phyloP scores from a whole-genome alignment of 2,113 vertebrate genomes.

The Pollimyrus isidori region DNA sequence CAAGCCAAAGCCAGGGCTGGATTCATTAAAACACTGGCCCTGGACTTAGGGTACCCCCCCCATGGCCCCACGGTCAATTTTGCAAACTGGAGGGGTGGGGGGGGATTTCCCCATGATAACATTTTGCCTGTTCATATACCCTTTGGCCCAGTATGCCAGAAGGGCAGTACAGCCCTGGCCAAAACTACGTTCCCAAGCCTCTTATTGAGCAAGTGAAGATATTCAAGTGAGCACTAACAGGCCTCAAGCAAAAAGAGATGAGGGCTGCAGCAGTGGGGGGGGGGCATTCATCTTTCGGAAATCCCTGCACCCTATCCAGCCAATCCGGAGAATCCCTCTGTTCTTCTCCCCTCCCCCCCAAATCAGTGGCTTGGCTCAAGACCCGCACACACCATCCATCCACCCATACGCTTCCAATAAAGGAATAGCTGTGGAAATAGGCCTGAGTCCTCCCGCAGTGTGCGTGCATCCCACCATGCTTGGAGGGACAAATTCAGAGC shows the following conservation, averaged over 20 bases:
- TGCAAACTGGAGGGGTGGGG: not conserved
- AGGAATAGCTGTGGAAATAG: slow-evolving; percentile 16
- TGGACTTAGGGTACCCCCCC: not conserved
- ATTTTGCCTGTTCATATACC: not conserved
- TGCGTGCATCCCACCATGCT: not conserved
- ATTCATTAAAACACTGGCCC: not conserved
- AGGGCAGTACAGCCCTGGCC: not conserved
- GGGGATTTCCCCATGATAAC: not conserved
- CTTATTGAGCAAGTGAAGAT: not conserved
- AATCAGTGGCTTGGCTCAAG: slow-evolving; percentile 16
- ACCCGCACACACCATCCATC: slow-evolving; percentile 21
- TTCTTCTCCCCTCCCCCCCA: not conserved
- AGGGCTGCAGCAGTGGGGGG: not conserved
- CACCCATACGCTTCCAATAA: slow-evolving; percentile 30
- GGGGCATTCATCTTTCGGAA: not conserved
- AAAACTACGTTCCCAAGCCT: not conserved
- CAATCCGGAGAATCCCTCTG: not conserved
- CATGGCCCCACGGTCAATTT: not conserved
- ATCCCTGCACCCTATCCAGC: slow-evolving; percentile 9
- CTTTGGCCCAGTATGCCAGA: not conserved
- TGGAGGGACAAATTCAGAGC: not conserved
- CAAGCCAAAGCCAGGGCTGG: not conserved
- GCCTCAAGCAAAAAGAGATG: not conserved
- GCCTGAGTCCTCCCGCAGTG: not conserved
- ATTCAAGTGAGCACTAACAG: not conserved